A percentile compares a stretch with the other conserved stretches of the same genome.
Evolutionary conservation across 2,888 invertebrate species (phyloP).

Genomic region (Nebria salina): DNA sequence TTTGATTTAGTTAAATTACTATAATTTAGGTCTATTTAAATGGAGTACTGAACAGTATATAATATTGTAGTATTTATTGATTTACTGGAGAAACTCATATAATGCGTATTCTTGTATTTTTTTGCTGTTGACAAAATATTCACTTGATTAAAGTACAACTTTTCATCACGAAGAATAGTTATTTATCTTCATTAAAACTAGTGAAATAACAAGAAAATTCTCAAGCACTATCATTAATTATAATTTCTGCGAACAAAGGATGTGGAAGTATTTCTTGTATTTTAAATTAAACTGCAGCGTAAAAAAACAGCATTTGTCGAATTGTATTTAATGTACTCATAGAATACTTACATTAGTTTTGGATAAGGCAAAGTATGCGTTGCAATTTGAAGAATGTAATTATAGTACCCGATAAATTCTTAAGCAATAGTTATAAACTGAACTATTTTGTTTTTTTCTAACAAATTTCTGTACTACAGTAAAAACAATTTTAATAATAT

Average conservation of each 20-base stretch:
- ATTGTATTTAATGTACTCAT: too few relatives aligned
- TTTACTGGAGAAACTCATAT: neutral
- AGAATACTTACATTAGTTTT: too few relatives aligned
- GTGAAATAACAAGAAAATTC: constrained; percentile 23
- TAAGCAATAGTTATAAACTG: too few relatives aligned
- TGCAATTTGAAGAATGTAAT: too few relatives aligned
- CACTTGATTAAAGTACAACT: neutral
- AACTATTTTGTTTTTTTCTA: too few relatives aligned
- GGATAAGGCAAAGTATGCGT: too few relatives aligned
- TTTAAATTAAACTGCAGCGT: neutral
- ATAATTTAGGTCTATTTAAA: too few relatives aligned
- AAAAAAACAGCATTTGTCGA: neutral
- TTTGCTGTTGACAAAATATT: neutral
- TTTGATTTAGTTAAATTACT: constrained; percentile 15
- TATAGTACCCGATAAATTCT: too few relatives aligned
- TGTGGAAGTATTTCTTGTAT: constrained; percentile 20
- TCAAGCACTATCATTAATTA: constrained; percentile 18
- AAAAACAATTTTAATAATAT: too few relatives aligned
- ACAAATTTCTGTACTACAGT: too few relatives aligned
- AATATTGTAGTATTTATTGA: too few relatives aligned
- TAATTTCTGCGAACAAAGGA: constrained; percentile 33
- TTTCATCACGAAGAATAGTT: constrained; percentile 26
- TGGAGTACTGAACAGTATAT: too few relatives aligned
- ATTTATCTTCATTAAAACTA: neutral
- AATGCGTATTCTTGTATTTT: neutral